Base-by-base conservation (phyloP, 30 jellyfish, hydroid and myxozoan genomes). In the Euphysa ruthae region DNA sequence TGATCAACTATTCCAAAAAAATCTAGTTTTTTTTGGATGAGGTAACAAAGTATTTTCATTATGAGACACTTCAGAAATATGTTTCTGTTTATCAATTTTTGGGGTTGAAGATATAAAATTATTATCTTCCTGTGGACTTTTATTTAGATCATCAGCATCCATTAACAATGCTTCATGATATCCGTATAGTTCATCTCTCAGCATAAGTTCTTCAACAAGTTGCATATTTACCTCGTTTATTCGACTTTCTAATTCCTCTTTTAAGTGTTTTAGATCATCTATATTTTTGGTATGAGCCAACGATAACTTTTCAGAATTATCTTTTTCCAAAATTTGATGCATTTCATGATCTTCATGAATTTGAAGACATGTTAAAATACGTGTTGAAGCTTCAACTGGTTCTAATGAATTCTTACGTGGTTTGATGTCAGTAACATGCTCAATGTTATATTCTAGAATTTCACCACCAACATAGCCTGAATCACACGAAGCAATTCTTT, bases 401-500 rank as follows among this genome's bases (percentile, higher is more conserved):
- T 63, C 77, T 18, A 63, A 43, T 33, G 77, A 63, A 4, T 42
- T 15, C 19, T 38, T 38, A 2, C 34, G 35, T 43, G 13, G 22
- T 12, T 35, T 42, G n/a, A n/a, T n/a, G 29, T 63, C 77, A 29
- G 63, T 63, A 14, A 44, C 63, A 63, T 21, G 63, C 16, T 63
- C 77, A 1, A 32, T 63, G 62, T 42, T 63, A 12, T 24, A 16
- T 10, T 63, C 77, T 16, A 58, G 46, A 24, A 31, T 19, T 24
- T 58, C 72, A 15, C 46, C 77, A 32, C 63, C 46, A 23, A 63
- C 35, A 43, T 63, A 63, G 15, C 77, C 77, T 24, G 77, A 63
- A 43, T 63, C 77, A 30, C 77, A 18, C 16, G 77, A 63, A 29
- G 42, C 63, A 33, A 34, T 63, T 31, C 77, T 38, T n/a, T 63